A percentile compares a stretch with the other conserved stretches of the same genome.
phyloP scores from a whole-genome alignment of 2,797 vertebrate species.

The Benthosema pterotum region DNA sequence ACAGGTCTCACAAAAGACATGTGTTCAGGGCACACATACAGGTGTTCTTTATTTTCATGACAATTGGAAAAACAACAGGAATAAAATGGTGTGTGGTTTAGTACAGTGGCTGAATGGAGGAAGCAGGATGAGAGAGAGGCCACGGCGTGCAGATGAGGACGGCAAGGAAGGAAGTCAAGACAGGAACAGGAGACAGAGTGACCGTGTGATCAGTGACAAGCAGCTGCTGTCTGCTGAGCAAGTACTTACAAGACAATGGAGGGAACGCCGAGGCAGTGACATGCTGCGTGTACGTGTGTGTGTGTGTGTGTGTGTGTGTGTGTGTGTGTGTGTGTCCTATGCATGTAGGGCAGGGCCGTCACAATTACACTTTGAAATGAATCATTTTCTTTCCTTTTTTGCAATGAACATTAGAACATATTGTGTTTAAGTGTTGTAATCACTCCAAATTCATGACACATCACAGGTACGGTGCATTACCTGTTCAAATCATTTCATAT shows the following conservation, averaged over 20 bases:
- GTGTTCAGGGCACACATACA: no score
- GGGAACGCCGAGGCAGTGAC: conserved; percentile 14
- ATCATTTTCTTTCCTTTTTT: no score
- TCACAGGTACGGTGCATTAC: no score
- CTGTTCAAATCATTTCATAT: no score
- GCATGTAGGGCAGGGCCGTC: no score
- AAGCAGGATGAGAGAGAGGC: conserved; percentile 26
- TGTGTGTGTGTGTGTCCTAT: neutral
- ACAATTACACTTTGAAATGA: no score
- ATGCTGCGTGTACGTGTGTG: conserved; percentile 10
- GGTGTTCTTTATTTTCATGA: conserved; percentile 2
- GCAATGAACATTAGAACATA: no score
- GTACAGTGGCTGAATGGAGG: conserved; percentile 7
- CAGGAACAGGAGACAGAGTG: neutral
- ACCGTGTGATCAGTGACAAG: conserved; percentile 2
- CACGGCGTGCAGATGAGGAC: conserved; percentile 35
- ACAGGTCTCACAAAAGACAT: no score
- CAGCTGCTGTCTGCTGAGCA: conserved; percentile 1
- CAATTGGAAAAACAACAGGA: neutral
- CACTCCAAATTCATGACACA: no score
- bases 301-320: neutral
- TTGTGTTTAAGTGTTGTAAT: no score
- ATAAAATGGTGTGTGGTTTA: neutral
- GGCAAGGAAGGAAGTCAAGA: neutral
- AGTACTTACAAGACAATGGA: conserved; percentile 7